phyloP scores from a whole-genome alignment of 2,113 vertebrate species.

The Lamprotornis superbus region DNA sequence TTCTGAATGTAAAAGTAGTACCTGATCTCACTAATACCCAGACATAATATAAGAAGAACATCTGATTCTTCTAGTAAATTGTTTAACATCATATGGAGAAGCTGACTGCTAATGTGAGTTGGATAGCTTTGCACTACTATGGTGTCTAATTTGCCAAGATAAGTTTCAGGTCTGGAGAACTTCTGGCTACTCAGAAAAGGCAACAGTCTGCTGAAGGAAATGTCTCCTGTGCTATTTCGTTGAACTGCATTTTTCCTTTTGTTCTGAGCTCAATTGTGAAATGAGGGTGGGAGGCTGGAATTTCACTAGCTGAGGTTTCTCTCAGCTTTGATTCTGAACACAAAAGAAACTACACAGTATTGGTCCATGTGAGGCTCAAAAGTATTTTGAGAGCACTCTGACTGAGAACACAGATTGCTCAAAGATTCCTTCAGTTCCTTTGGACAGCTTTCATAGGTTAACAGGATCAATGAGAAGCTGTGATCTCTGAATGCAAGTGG shows the following conservation, averaged over 20 bases:
- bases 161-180: neutral
- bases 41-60: neutral
- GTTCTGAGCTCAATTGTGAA: neutral
- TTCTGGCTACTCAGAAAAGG: neutral
- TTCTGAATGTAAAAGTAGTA: constrained; percentile 5
- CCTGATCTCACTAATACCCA: neutral
- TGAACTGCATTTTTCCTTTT: neutral
- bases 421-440: neutral
- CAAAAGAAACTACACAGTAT: neutral
- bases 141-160: neutral
- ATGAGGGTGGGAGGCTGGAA: neutral
- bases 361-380: neutral
- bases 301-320: neutral
- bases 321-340: neutral
- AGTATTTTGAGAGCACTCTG: neutral
- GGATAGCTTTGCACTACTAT: neutral
- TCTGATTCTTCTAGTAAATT: neutral
- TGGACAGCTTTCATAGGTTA: neutral
- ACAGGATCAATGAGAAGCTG: neutral
- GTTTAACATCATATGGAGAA: neutral
- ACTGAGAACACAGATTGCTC: neutral
- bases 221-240: neutral
- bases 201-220: neutral
- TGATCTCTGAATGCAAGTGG: neutral
- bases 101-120: neutral